Percentiles rank a stretch among this genome's conserved stretches.
Evolutionary conservation across 2,797 vertebrate genomes (phyloP).

Genomic region (Thalassophryne amazonica): DNA sequence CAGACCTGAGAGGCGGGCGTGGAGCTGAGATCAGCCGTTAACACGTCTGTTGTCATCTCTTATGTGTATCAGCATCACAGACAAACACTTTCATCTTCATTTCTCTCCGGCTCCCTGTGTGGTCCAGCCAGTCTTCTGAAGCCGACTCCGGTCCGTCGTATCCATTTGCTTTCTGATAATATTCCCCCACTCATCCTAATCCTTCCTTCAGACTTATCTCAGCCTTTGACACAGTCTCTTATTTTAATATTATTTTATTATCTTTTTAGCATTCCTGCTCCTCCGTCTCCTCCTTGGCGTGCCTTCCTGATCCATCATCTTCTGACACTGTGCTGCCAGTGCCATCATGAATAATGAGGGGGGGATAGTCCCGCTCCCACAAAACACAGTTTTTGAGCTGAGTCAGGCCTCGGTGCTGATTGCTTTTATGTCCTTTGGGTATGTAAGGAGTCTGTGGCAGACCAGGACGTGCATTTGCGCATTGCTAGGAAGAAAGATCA

Average conservation of each 20-base stretch:
- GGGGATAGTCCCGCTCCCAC: too few species aligned
- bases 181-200: constrained; percentile 8
- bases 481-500: neutral
- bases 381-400: constrained; percentile 28
- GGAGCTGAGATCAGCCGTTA: constrained; percentile 33
- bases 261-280: constrained; percentile 37
- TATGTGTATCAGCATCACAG: constrained; percentile 36
- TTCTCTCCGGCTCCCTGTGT: constrained; percentile 34
- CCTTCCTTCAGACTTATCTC: constrained; percentile 49
- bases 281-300: constrained; percentile 26
- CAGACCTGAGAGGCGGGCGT: constrained; percentile 33
- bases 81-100: constrained; percentile 50
- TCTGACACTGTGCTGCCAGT: constrained; percentile 19
- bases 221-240: constrained; percentile 44
- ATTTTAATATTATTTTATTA: constrained; percentile 56
- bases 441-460: constrained; percentile 2
- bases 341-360: constrained; percentile 60
- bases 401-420: constrained; percentile 47
- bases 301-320: constrained; percentile 62
- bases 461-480: constrained; percentile 1
- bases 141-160: constrained; percentile 20
- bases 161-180: constrained; percentile 21
- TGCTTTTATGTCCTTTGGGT: constrained; percentile 33
- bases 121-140: constrained; percentile 41
- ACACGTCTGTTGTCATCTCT: constrained; percentile 30